Evolutionary conservation across 2,113 vertebrate species (phyloP), one percentile per base, ranked within the genome.

Genomic region (Melospiza georgiana): DNA sequence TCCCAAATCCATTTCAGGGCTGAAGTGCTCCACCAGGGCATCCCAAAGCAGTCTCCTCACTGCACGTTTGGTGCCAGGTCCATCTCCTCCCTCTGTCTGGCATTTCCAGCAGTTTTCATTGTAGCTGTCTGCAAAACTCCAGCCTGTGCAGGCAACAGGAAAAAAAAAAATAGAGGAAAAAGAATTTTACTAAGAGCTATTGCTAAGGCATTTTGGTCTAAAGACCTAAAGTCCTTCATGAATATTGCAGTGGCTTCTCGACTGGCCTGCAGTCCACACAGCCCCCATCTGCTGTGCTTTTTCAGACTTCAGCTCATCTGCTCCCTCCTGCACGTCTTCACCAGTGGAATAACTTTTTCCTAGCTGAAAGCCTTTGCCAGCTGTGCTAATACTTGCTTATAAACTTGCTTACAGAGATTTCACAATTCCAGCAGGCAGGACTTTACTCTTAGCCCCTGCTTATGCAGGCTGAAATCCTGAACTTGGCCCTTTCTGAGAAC

Each of bases 361-460:
- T 71, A 86, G 77, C 92, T 81, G 65, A 88, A 95, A 94, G 76
- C 61, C 79, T 86, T 84, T 93, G 93, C 90, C 91, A 81, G 94
- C 80, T 95, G 68, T 89, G 68, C 86, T 94, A 93, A 86, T 77
- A 67, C 92, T 92, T 84, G 80, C 89, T 93, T 89, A 78, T 81
- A 78, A 93, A 86, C 89, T 86, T 71, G 90, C 86, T 92, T 77
- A 41, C 95, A 91, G 89, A 72, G 89, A 94, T 95, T 95, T 93
- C 95, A 96, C 94, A 96, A 96, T 67, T 93, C 79, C 83, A 87
- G 59, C 91, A 92, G 86, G 65, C 93, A 94, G 95, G 84, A 94
- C 84, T 95, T 96, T 90, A 92, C 88, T 96, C 91, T 93, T 63
- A 96, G 68, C 65, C 73, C 33, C 69, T 93, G 95, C 95, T 94